Evolutionary conservation across 2,888 invertebrate genomes (phyloP).

Genomic region (Labia minor): DNA sequence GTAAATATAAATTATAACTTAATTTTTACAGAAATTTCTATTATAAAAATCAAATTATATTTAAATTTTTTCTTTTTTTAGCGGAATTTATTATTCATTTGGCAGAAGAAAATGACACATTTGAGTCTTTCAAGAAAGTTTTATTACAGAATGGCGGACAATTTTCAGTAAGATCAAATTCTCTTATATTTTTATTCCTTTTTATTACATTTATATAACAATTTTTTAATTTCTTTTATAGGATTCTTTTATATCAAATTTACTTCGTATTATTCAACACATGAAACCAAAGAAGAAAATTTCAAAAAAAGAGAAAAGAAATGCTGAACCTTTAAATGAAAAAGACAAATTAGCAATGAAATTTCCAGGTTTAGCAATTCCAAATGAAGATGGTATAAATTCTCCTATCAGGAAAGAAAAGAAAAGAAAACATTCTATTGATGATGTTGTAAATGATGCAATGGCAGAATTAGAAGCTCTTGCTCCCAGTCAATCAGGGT

Average conservation of each 20-base stretch:
- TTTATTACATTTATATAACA: background rate
- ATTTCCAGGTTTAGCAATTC: constrained; percentile 72
- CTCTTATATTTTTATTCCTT: background rate
- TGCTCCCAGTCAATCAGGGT: constrained; percentile 49
- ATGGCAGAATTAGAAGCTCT: constrained; percentile 79
- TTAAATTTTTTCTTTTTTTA: constrained; percentile 39
- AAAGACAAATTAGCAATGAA: constrained; percentile 51
- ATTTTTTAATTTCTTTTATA: constrained; percentile 30
- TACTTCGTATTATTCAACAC: constrained; percentile 87
- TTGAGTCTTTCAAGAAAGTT: constrained; percentile 78
- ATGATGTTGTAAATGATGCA: constrained; percentile 58
- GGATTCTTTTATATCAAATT: constrained; percentile 88
- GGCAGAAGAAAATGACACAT: constrained; percentile 74
- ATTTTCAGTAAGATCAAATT: constrained; percentile 54
- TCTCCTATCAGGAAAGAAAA: constrained; percentile 28
- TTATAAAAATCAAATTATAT: constrained; percentile 4
- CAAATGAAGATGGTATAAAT: constrained; percentile 54
- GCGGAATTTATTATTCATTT: constrained; percentile 96
- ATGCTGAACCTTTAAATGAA: constrained; percentile 32
- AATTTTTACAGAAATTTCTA: too few species aligned
- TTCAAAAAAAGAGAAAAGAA: constrained; percentile 29
- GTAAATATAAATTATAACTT: constrained; percentile 49
- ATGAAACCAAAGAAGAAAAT: constrained; percentile 60
- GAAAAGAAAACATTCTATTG: constrained; percentile 30
- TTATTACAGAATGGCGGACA: constrained; percentile 87